Evolutionary conservation across 2,113 vertebrate genomes (phyloP), one percentile per base, ranked within the genome.

Genomic region (Aptenodytes patagonicus): DNA sequence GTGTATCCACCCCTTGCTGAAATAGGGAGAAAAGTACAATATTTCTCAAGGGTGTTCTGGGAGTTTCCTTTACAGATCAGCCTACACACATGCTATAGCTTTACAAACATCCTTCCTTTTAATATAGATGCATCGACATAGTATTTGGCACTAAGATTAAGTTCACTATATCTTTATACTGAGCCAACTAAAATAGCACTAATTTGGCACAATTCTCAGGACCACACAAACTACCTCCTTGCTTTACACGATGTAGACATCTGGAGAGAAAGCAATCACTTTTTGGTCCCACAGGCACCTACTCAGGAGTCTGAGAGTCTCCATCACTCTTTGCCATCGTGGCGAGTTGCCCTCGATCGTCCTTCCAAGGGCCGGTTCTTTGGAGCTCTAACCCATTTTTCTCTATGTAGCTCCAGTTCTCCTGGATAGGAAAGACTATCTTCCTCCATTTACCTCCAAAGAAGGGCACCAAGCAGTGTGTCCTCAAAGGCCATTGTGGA

Each of bases 281-380:
- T 73, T 52, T n/a, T 34, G 47, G 21, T 54, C 11, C 51, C 21
- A 25, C 28, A 22, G 28, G 24, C 46, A 60, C 13, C 10, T 31
- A 22, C 44, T 31, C 36, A 29, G 22, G 40, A 40, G 20, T 49
- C 21, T 4, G 10, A 32, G n/a, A 46, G 40, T 5, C 51, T 78
- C 60, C 10, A 16, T 14, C 34, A 5, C 40, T 28, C 65, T 62
- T 16, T 17, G 40, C 4, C 55, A 20, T 26, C 0, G 0, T 0
- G 0, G 5, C 9, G 38, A 85, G 40, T 6, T 75, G 55, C 15
- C 20, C 38, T 51, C 1, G 0, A 4, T 1, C 0, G 1, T 40
- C 55, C 54, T 78, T 55, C 28, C 72, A 68, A 46, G 25, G 32
- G 21, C 4, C 70, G 51, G 4, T 1, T 58, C 36, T 66, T 55